Evolutionary conservation across 2,113 vertebrate genomes (phyloP).

Genomic region (Harpagus bidentatus): DNA sequence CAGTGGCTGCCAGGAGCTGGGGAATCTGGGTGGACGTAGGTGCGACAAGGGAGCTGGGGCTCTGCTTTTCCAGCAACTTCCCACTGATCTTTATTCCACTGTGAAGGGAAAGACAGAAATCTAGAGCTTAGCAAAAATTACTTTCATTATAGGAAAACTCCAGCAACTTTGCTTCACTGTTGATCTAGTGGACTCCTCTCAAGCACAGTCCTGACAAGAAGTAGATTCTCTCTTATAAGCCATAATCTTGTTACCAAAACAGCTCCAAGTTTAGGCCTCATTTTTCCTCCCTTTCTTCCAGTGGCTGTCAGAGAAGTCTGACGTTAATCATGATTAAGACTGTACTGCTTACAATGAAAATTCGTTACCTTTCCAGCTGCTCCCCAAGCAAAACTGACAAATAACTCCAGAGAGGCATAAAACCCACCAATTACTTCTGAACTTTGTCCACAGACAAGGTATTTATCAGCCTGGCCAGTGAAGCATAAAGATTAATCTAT

Average conservation of each 20-base stretch:
- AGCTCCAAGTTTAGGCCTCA: neutral
- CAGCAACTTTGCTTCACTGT: neutral
- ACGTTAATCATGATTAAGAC: neutral
- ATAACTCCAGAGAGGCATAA: neutral
- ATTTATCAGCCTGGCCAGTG: neutral
- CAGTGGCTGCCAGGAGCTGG: slow-evolving; percentile 90
- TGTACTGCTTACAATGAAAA: neutral
- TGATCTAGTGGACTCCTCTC: neutral
- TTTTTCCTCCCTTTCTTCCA: neutral
- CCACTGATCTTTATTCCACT: slow-evolving; percentile 95
- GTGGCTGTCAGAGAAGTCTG: neutral
- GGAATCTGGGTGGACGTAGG: slow-evolving; percentile 88
- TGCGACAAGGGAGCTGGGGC: slow-evolving; percentile 87
- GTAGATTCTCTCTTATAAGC: neutral
- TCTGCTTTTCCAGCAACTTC: slow-evolving; percentile 91
- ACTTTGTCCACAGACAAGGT: slow-evolving; percentile 1
- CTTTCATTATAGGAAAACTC: neutral
- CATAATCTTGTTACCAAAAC: neutral
- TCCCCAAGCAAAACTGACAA: slow-evolving; percentile 15
- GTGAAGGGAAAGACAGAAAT: slow-evolving; percentile 8
- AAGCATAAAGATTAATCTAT: neutral
- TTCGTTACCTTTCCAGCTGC: neutral
- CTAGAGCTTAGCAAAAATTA: neutral
- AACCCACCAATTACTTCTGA: slow-evolving; percentile 9
- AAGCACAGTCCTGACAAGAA: neutral